Conservation (phyloP, 2,113 vertebrate species). For the Hepsetus odoe region DNA sequence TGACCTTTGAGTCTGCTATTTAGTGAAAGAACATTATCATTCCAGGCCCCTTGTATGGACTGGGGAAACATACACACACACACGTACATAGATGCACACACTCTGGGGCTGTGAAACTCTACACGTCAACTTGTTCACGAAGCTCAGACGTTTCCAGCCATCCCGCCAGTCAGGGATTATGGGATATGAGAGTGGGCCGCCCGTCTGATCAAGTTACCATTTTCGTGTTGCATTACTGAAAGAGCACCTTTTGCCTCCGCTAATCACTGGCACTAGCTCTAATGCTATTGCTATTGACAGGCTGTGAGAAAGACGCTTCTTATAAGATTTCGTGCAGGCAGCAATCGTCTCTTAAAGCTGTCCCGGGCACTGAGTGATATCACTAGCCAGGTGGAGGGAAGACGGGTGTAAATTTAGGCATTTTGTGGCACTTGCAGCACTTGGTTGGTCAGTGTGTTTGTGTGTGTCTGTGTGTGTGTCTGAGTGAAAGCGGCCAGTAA, state of each 20-base stretch:
- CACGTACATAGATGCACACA: neutral
- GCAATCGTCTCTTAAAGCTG: conserved; percentile 79
- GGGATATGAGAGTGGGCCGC: conserved; percentile 59
- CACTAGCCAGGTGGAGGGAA: conserved; percentile 71
- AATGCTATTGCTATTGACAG: conserved; percentile 82
- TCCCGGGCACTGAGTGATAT: conserved; percentile 72
- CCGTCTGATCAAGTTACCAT: conserved; percentile 77
- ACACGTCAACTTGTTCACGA: conserved; percentile 45
- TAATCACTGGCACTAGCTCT: conserved; percentile 70
- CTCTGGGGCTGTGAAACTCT: conserved; percentile 48
- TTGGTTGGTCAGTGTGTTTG: conserved; percentile 40
- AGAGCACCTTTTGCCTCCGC: conserved; percentile 78
- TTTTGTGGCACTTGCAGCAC: conserved; percentile 60
- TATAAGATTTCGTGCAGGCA: conserved; percentile 75
- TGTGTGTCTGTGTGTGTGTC: conserved; percentile 60
- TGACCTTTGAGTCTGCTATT: conserved; percentile 77
- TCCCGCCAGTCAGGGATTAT: conserved; percentile 69
- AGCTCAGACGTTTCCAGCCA: conserved; percentile 48
- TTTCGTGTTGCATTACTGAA: conserved; percentile 82
- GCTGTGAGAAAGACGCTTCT: conserved; percentile 77
- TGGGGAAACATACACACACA: conserved; percentile 71
- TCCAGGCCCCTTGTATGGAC: conserved; percentile 71
- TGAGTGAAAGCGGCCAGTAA: conserved; percentile 61
- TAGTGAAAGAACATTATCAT: conserved; percentile 77
- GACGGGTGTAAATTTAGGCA: conserved; percentile 68